These are phyloP conservation scores for Empis livida DNA, from an alignment of 2,888 invertebrate genomes.

Conservation along the genomic window DNA sequence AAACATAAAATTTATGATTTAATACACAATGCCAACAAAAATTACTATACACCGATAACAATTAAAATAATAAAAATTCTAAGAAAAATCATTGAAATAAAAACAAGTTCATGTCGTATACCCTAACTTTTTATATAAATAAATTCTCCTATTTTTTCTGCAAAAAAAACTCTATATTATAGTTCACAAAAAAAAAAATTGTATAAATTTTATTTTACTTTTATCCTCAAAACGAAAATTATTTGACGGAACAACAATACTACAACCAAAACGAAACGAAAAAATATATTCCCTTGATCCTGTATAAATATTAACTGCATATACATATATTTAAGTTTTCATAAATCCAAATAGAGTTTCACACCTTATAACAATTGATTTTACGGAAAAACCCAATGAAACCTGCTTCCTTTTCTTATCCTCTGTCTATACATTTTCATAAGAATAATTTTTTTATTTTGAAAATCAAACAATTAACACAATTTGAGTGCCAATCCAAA, in stretches of 20 bases:
- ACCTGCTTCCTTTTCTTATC: slow-evolving; percentile 13
- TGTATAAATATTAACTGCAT: too few relatives aligned
- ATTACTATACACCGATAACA: too few relatives aligned
- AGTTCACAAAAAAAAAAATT: too few relatives aligned
- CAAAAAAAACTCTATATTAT: not conserved
- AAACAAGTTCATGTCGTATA: too few relatives aligned
- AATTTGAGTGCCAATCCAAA: not conserved
- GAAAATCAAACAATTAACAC: not conserved
- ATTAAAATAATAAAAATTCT: too few relatives aligned
- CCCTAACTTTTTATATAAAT: too few relatives aligned
- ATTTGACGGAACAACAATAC: slow-evolving; percentile 5
- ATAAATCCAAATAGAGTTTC: slow-evolving; percentile 9
- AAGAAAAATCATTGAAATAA: too few relatives aligned
- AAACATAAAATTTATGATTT: too few relatives aligned
- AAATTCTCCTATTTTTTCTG: not conserved
- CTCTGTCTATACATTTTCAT: too few relatives aligned
- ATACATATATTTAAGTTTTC: too few relatives aligned
- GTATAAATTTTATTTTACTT: slow-evolving; percentile 6
- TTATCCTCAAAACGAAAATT: slow-evolving; percentile 7
- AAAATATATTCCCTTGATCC: not conserved
- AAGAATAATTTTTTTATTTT: not conserved
- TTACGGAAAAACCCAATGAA: slow-evolving; percentile 13
- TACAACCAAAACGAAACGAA: slow-evolving; percentile 1
- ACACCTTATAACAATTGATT: slow-evolving; percentile 16
- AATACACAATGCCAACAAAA: too few relatives aligned